Evolutionary conservation across 2,113 vertebrate species (phyloP).

Genomic region (Meleagris gallopavo): DNA sequence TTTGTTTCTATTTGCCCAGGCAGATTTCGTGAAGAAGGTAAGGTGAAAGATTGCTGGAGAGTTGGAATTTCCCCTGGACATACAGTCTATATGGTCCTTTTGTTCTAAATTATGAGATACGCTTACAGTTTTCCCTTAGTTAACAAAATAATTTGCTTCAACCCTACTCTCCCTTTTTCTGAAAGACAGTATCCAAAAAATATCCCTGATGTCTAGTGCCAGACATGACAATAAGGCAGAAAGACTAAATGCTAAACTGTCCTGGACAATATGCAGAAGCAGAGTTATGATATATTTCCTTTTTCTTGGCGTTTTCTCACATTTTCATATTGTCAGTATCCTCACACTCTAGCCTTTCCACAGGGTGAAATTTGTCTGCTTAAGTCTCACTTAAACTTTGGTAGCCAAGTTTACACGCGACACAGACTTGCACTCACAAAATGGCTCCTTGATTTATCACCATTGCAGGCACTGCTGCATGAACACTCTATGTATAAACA

Average conservation of each 20-base stretch:
- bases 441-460: background rate
- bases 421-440: background rate
- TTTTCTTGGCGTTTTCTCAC: background rate
- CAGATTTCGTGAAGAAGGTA: background rate
- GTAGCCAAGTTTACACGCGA: background rate
- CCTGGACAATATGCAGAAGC: background rate
- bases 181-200: background rate
- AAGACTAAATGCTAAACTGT: background rate
- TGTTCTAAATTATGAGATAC: background rate
- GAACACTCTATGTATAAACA: background rate
- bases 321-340: background rate
- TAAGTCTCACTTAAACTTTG: background rate
- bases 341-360: background rate
- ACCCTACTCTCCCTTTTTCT: background rate
- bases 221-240: background rate
- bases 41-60: background rate
- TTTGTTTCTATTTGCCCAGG: background rate
- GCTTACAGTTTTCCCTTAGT: background rate
- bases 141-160: background rate
- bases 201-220: background rate
- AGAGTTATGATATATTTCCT: background rate
- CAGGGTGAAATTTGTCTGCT: background rate
- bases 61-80: rapidly evolving
- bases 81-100: background rate
- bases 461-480: background rate